Evolutionary conservation across 1,140 invertebrate genomes (phyloP).

Genomic region (Nomia melanderi): DNA sequence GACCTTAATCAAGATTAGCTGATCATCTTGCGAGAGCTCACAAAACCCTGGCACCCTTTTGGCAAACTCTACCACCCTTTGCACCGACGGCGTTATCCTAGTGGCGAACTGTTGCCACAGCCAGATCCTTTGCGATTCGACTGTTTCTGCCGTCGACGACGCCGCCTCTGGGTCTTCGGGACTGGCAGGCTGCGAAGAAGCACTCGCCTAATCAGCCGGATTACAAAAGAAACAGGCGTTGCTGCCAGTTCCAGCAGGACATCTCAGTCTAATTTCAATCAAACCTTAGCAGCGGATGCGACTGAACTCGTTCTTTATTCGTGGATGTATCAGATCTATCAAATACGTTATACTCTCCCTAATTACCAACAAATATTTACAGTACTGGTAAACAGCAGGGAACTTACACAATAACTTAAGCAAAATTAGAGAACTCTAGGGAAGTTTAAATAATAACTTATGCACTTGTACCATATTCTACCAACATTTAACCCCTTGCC

Average conservation of each 20-base stretch:
- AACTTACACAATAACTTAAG: too few relatives aligned
- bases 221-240: conserved; percentile 56
- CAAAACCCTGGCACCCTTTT: conserved; percentile 95
- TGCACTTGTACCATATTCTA: too few relatives aligned
- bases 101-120: conserved; percentile 90
- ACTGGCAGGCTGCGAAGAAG: conserved; percentile 77
- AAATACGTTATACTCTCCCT: too few relatives aligned
- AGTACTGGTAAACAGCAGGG: too few relatives aligned
- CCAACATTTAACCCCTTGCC: too few relatives aligned
- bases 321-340: too few relatives aligned
- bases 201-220: conserved; percentile 62
- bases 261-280: conserved; percentile 5
- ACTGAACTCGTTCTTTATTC: background rate
- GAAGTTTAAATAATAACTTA: too few relatives aligned
- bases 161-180: conserved; percentile 82
- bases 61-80: conserved; percentile 96
- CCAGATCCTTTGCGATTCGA: conserved; percentile 87
- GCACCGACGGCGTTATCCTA: conserved; percentile 91
- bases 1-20: conserved; percentile 96
- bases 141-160: conserved; percentile 85
- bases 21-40: conserved; percentile 94
- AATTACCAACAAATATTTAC: too few relatives aligned
- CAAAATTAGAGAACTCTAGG: too few relatives aligned
- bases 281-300: background rate
- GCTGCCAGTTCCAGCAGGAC: conserved; percentile 64